Base-by-base conservation (phyloP, 2,113 vertebrate species). In the western clawed frog (Xenopus tropicalis) region DNA sequence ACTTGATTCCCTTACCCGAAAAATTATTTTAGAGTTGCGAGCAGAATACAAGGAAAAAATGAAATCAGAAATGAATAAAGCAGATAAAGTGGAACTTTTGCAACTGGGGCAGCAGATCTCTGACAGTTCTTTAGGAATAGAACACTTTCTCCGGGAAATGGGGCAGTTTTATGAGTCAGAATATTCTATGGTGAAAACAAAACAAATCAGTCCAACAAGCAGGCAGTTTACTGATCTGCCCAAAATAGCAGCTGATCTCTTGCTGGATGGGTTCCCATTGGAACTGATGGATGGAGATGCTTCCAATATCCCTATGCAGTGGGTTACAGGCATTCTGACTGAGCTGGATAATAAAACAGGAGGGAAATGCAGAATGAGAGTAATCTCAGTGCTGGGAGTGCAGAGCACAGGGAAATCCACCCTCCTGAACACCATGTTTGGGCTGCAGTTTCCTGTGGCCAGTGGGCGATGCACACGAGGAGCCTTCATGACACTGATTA, bases 361-460 rank as follows among this genome's bases (percentile, higher is more conserved):
- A 14, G 62, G 88, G 7, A 84, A 78, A 66, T 81, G 83, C 0
- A 87, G 83, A 29, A 83, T 93, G 46, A 66, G 83, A 61, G 89
- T 93, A 0, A 73, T 91, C 20, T 90, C 91, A 0, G 86, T 88
- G 3, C 80, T 94, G 67, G 91, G 90, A 1, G 85, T 88, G 13
- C 90, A 93, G 1, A 91, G 90, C 82, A 91, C 91, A 1, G 92
- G 93, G 24, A 94, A 92, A 21, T 86, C 89, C 69, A 88, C 91
- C 1, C 79, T 94, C 5, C 83, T 94, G 14, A 93, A 89, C 64
- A 87, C 89, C 62, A 83, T 94, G 81, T 94, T 95, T 72, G 90
- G 90, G 3, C 79, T 90, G 11, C 89, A 83, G 61, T 93, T 94
- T 67, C 83, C 84, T 21, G 83, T 85, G 0, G 80, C 84, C 62